These are phyloP conservation scores for Anastatus disparis DNA, from an alignment of 1,140 invertebrate genomes.

Conservation along the genomic window DNA sequence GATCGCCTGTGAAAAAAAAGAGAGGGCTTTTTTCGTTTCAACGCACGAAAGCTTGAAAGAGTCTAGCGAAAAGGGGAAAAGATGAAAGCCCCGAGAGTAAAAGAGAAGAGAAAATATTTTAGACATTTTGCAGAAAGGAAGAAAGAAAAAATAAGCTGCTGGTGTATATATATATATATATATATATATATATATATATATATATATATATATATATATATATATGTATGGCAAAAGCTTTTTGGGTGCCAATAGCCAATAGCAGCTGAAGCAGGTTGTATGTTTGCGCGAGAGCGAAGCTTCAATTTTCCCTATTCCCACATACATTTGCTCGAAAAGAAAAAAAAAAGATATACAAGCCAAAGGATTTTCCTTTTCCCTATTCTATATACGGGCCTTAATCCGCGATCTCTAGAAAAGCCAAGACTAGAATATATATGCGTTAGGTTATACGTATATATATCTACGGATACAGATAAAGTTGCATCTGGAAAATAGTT, in stretches of 20 bases:
- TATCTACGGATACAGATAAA: background rate
- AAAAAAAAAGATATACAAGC: too few species aligned
- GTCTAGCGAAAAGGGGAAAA: background rate
- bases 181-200: too few species aligned
- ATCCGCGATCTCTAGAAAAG: slow-evolving; percentile 37
- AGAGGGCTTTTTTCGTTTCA: slow-evolving; percentile 21
- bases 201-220: too few species aligned
- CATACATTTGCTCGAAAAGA: background rate
- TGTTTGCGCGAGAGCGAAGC: too few species aligned
- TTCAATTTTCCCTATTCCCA: slow-evolving; percentile 37
- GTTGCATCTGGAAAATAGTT: slow-evolving; percentile 30
- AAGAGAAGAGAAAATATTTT: slow-evolving; percentile 38
- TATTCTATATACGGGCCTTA: slow-evolving; percentile 27
- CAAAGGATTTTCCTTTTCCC: too few species aligned
- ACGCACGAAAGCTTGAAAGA: background rate
- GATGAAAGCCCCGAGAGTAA: background rate
- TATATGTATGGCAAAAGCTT: too few species aligned
- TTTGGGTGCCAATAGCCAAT: slow-evolving; percentile 44
- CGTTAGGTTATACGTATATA: background rate
- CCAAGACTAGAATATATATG: slow-evolving; percentile 3
- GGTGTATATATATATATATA: too few species aligned
- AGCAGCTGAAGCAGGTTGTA: slow-evolving; percentile 30
- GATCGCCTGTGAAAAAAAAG: slow-evolving; percentile 1
- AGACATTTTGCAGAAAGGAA: slow-evolving; percentile 32
- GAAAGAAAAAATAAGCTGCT: too few species aligned